Conservation (phyloP, 2,888 invertebrate genomes). For the Campopleginae sp. region DNA sequence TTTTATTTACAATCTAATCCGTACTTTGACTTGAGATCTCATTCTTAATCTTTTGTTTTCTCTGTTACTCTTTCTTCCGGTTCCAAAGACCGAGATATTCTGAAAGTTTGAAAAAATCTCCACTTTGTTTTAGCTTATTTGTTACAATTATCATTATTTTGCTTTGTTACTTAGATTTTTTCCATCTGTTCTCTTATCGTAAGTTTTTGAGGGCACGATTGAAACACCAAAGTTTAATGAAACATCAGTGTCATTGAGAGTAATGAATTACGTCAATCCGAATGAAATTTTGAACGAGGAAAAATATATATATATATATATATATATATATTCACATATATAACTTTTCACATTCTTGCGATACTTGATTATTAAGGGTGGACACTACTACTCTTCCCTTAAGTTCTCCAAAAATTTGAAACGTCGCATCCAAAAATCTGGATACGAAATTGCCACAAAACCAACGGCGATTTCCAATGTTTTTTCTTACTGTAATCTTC, state of each 20-base stretch:
- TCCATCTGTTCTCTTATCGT: slow-evolving; percentile 27
- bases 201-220: slow-evolving; percentile 23
- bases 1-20: slow-evolving; percentile 60
- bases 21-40: slow-evolving; percentile 53
- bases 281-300: slow-evolving; percentile 41
- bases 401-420: slow-evolving; percentile 4
- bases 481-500: background rate
- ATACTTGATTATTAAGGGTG: slow-evolving; percentile 49
- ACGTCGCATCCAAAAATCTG: background rate
- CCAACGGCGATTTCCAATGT: background rate
- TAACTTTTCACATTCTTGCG: slow-evolving; percentile 53
- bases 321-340: slow-evolving; percentile 43
- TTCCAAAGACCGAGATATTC: background rate
- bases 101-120: slow-evolving; percentile 30
- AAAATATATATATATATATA: slow-evolving; percentile 20
- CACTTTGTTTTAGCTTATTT: slow-evolving; percentile 30
- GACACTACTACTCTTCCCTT: background rate
- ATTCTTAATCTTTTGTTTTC: slow-evolving; percentile 23
- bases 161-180: slow-evolving; percentile 40
- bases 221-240: slow-evolving; percentile 35
- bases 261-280: slow-evolving; percentile 21
- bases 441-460: background rate
- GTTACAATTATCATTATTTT: slow-evolving; percentile 39
- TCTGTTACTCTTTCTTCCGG: slow-evolving; percentile 28
- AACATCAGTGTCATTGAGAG: slow-evolving; percentile 31